These are phyloP conservation scores for Dasyprocta punctata DNA, from an alignment of 2,113 vertebrate genomes.

Conservation along the genomic window DNA sequence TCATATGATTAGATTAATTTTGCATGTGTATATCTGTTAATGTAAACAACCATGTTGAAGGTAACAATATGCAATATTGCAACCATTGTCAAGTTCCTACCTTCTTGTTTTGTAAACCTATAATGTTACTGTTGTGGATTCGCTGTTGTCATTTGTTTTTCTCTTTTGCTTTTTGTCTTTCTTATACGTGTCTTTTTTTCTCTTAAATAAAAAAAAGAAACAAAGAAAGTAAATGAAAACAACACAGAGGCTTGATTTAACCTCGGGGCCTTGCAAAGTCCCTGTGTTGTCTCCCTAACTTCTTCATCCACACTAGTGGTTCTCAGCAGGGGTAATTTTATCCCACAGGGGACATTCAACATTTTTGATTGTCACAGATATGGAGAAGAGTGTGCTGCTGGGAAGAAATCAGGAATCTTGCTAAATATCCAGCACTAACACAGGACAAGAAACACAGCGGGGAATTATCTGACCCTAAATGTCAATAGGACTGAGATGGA, in stretches of 20 bases:
- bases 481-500: rapidly evolving
- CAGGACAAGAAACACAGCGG: not conserved
- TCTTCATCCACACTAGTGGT: not conserved
- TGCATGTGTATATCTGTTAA: too few species aligned
- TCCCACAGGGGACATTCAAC: not conserved
- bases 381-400: not conserved
- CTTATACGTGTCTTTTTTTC: too few species aligned
- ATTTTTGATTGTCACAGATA: not conserved
- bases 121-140: too few species aligned
- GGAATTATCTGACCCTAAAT: not conserved
- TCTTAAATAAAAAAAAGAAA: too few species aligned
- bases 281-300: rapidly evolving
- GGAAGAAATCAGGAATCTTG: not conserved
- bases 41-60: too few species aligned
- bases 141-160: too few species aligned
- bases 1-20: too few species aligned
- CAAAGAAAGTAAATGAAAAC: not conserved
- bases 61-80: too few species aligned
- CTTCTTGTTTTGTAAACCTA: too few species aligned
- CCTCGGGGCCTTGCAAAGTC: not conserved
- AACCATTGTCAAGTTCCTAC: too few species aligned
- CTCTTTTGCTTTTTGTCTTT: too few species aligned
- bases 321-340: not conserved
- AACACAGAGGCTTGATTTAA: not conserved
- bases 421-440: not conserved